Base-by-base conservation (phyloP, 2,888 invertebrate species). In the Eledone cirrhosa region DNA sequence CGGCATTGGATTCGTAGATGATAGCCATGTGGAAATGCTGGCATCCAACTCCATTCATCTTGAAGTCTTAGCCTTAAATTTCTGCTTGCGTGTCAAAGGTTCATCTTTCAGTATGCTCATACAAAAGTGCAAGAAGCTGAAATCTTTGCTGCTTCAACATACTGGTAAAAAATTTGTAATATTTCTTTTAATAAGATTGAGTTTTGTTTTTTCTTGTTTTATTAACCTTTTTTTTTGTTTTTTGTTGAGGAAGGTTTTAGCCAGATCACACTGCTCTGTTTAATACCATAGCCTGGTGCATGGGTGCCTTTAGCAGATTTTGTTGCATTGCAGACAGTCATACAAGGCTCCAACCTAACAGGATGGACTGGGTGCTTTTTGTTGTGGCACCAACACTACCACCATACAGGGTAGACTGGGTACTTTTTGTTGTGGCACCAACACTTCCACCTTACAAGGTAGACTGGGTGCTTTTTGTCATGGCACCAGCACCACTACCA, bases 11-110 rank as follows among this genome's bases (percentile, higher is more conserved):
- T 98, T 98, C 86, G 96, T 98, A 13, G 99, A 99, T 86, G 99
- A 99, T 92, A 96, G 97, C 0, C 99, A 99, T 87, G 98, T 99
- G 76, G 99, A 99, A 90, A 97, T 99, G 0, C 96, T 99, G 77
- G 91, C 92, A 1, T 92, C 89, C 3, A 98, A 98, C 89, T 98
- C 98, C 90, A 98, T 98, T 86, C 93, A 99, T 94, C 92, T 99
- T 88, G 99, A 99, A 91, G 98, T 98, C 88, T 92, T 99, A 81
- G 97, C 99, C 7, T 96, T 99, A 13, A 99, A 99, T 92, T 99
- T 94, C 91, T 99, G 99, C 91, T 94, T 95, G 84, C 98, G 99
- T 91, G 98, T 99, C 63, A 98, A 96, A 0, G 99, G 99, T 0
- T 95, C 97, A 19, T 97, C 98, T 0, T 94, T 99, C 92, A 98